phyloP scores from a whole-genome alignment of 1,140 invertebrate species.

The Drosophila setifemur region DNA sequence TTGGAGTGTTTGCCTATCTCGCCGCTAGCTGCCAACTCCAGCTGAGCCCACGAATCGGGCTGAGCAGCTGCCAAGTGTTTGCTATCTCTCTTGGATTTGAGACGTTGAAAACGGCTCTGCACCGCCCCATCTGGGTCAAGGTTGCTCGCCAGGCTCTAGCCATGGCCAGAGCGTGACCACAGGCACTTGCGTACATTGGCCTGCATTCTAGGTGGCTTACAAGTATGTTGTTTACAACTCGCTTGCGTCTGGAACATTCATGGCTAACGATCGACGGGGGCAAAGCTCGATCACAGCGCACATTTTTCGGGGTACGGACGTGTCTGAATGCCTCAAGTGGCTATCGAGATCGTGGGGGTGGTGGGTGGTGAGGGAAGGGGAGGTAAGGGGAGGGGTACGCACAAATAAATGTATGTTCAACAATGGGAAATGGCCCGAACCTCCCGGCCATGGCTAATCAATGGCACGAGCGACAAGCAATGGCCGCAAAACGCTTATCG shows the following conservation, averaged over 20 bases:
- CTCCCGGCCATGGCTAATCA: constrained; percentile 42
- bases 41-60: background rate
- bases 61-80: constrained; percentile 15
- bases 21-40: too few relatives aligned
- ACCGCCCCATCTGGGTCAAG: constrained; percentile 29
- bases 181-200: constrained; percentile 17
- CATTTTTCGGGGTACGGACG: constrained; percentile 30
- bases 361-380: background rate
- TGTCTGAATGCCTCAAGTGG: constrained; percentile 26
- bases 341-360: background rate
- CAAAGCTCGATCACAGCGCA: constrained; percentile 1
- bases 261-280: constrained; percentile 8
- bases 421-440: constrained; percentile 7
- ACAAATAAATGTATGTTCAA: constrained; percentile 24
- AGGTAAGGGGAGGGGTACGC: too few relatives aligned
- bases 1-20: background rate
- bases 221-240: constrained; percentile 5
- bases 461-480: constrained; percentile 59
- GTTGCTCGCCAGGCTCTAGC: constrained; percentile 1
- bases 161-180: constrained; percentile 3
- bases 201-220: constrained; percentile 18
- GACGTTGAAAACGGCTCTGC: background rate
- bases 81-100: background rate
- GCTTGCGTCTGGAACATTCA: constrained; percentile 8
- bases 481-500: constrained; percentile 23